Conservation (phyloP, 2,113 vertebrate species). For the Seriola rivoliana region DNA sequence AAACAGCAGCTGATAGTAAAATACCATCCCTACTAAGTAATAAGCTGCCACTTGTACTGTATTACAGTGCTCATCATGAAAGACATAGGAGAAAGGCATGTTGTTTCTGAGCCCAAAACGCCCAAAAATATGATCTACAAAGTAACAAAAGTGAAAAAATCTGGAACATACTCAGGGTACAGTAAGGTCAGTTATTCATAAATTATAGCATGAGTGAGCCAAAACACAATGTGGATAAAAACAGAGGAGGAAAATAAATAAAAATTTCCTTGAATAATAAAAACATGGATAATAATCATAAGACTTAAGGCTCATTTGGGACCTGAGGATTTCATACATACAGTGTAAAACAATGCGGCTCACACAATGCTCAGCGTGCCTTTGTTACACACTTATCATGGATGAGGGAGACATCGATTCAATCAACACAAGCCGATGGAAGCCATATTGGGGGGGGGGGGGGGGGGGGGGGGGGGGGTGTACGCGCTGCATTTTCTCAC, state of each 20-base stretch:
- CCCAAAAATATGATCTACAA: constrained; percentile 46
- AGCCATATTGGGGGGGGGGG: constrained; percentile 42
- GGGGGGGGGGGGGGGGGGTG: constrained; percentile 5
- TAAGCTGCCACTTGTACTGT: constrained; percentile 64
- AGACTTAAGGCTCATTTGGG: constrained; percentile 86
- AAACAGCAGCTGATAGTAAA: constrained; percentile 68
- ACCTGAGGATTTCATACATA: constrained; percentile 85
- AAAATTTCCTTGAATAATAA: constrained; percentile 49
- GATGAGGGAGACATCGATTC: constrained; percentile 58
- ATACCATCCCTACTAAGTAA: constrained; percentile 45
- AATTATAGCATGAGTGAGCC: constrained; percentile 41
- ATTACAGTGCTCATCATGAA: constrained; percentile 68
- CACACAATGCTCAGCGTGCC: constrained; percentile 45
- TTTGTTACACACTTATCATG: constrained; percentile 57
- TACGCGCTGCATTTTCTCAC: constrained; percentile 53
- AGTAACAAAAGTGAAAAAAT: constrained; percentile 30
- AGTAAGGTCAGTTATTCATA: constrained; percentile 35
- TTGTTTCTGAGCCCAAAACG: constrained; percentile 59
- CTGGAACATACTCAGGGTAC: neutral
- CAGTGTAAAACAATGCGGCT: constrained; percentile 57
- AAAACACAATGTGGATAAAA: constrained; percentile 46
- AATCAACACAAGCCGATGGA: constrained; percentile 59
- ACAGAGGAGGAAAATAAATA: constrained; percentile 57
- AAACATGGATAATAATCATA: constrained; percentile 65
- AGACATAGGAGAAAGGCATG: constrained; percentile 63